A percentile compares a stretch with the other conserved stretches of the same genome.
phyloP scores from a whole-genome alignment of 2,888 invertebrate species.

The Balanococcus diminutus region DNA sequence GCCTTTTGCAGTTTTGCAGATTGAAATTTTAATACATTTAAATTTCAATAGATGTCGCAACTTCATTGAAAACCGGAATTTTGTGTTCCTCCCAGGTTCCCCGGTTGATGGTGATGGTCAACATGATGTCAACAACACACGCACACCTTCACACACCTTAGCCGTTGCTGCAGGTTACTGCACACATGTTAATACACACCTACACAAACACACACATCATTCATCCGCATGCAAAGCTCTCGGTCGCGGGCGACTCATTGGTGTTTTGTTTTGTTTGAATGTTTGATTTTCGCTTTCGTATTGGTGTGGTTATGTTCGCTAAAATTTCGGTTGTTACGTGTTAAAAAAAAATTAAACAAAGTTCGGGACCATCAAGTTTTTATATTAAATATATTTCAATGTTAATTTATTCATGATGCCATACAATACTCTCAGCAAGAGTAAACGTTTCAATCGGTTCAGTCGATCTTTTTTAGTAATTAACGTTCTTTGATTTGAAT shows the following conservation, averaged over 20 bases:
- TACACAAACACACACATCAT: neutral
- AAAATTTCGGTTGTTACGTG: neutral
- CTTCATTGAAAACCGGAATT: too few relatives aligned
- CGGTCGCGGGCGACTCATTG: neutral
- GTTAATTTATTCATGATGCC: neutral
- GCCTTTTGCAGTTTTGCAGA: too few relatives aligned
- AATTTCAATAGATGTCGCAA: too few relatives aligned
- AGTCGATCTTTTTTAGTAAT: neutral
- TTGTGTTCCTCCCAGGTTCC: too few relatives aligned
- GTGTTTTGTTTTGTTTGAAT: constrained; percentile 4
- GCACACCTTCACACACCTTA: neutral
- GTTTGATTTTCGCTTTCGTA: neutral
- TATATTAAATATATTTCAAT: too few relatives aligned
- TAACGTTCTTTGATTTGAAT: neutral
- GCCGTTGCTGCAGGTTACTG: too few relatives aligned
- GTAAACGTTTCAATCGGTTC: neutral
- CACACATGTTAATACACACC: neutral
- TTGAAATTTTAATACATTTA: too few relatives aligned
- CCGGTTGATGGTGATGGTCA: too few relatives aligned
- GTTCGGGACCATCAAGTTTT: neutral
- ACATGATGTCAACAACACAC: too few relatives aligned
- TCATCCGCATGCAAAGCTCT: constrained; percentile 1
- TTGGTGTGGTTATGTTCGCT: neutral
- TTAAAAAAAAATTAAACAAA: neutral
- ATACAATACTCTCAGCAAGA: neutral